Conservation (phyloP, 1,140 invertebrate species). For the Drosophila miranda region DNA sequence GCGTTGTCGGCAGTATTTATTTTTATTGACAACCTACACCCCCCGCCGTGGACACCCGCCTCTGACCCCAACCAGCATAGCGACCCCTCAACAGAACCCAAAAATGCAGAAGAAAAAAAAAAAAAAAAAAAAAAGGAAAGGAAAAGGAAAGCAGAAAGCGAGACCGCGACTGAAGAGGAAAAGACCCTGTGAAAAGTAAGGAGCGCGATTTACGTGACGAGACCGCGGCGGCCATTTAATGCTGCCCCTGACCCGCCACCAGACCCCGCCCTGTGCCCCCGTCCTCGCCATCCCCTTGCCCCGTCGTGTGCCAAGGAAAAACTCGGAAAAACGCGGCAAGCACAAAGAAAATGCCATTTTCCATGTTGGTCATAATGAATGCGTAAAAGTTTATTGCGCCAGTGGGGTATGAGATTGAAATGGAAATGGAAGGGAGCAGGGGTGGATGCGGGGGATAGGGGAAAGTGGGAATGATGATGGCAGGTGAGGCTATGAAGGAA, state of each 20-base stretch:
- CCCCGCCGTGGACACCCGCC: neutral
- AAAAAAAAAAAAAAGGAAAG: neutral
- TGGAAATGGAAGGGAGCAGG: slow-evolving; percentile 1
- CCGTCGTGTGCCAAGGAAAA: slow-evolving; percentile 16
- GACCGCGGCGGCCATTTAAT: slow-evolving; percentile 44
- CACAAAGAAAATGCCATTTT: slow-evolving; percentile 58
- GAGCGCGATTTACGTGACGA: slow-evolving; percentile 45
- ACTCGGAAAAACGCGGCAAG: slow-evolving; percentile 33
- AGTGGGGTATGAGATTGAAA: slow-evolving; percentile 23
- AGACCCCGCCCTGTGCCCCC: neutral
- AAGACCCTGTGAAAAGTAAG: slow-evolving; percentile 37
- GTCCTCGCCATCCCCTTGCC: slow-evolving; percentile 12
- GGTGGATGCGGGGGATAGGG: neutral
- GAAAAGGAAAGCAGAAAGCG: slow-evolving; percentile 22
- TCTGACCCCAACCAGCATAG: no score
- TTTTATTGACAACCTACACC: slow-evolving; percentile 34
- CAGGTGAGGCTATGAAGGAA: no score
- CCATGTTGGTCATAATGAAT: slow-evolving; percentile 60
- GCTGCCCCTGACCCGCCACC: slow-evolving; percentile 6
- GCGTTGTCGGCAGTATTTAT: slow-evolving; percentile 44
- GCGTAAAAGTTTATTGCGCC: slow-evolving; percentile 56
- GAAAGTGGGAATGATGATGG: neutral
- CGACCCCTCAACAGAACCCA: neutral
- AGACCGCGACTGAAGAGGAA: slow-evolving; percentile 26
- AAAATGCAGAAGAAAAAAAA: slow-evolving; percentile 17